Evolutionary conservation across 2,797 vertebrate genomes (phyloP).

Genomic region (Lagocephalus sceleratus): DNA sequence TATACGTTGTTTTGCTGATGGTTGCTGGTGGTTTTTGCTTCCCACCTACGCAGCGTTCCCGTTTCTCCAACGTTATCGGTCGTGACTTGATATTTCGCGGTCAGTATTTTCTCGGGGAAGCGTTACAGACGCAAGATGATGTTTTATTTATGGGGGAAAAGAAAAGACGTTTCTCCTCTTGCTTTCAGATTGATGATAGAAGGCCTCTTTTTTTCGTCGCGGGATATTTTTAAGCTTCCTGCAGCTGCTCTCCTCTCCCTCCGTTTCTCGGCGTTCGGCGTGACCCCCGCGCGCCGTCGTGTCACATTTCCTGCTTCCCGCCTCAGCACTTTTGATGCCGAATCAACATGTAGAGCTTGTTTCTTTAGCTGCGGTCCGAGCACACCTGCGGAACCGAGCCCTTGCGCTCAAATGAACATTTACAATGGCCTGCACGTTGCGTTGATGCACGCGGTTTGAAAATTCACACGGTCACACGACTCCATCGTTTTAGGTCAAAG

Average conservation of each 20-base stretch:
- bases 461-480: too few relatives aligned
- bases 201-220: neutral
- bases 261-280: neutral
- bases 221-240: constrained; percentile 13
- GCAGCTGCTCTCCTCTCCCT: neutral
- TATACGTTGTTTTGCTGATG: constrained; percentile 26
- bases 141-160: neutral
- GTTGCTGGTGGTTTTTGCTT: constrained; percentile 2
- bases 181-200: too few relatives aligned
- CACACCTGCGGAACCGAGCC: neutral
- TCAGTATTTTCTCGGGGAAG: neutral
- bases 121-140: neutral
- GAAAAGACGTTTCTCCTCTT: too few relatives aligned
- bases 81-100: constrained; percentile 20
- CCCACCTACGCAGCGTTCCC: too few relatives aligned
- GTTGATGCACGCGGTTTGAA: too few relatives aligned
- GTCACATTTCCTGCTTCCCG: constrained; percentile 13
- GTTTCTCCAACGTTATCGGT: neutral
- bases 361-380: constrained; percentile 1
- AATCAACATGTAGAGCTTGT: constrained; percentile 7
- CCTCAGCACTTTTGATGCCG: constrained; percentile 14
- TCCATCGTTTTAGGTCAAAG: too few relatives aligned
- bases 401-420: neutral
- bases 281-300: constrained; percentile 1
- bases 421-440: too few relatives aligned